Conservation (phyloP, 1,140 invertebrate species). For the Papilio polyxenes region DNA sequence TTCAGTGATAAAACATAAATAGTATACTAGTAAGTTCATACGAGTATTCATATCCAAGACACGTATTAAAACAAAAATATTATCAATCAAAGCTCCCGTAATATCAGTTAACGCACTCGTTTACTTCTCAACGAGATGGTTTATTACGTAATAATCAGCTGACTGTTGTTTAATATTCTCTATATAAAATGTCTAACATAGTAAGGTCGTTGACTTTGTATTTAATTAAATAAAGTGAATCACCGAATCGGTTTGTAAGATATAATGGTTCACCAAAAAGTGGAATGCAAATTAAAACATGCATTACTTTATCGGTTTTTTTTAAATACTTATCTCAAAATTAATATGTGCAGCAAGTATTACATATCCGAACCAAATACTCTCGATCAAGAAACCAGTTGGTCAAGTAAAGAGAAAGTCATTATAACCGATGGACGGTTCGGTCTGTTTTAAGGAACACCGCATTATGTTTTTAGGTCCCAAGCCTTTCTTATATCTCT, state of each 20-base stretch:
- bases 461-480: neutral
- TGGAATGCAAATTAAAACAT: neutral
- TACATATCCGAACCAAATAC: neutral
- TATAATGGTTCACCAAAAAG: neutral
- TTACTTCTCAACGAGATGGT: neutral
- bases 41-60: neutral
- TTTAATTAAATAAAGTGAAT: neutral
- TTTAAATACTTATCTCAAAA: too few species aligned
- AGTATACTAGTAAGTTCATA: neutral
- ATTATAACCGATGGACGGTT: neutral
- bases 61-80: neutral
- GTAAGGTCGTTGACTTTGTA: neutral
- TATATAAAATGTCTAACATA: slow-evolving; percentile 3
- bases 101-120: slow-evolving; percentile 4
- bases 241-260: neutral
- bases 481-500: neutral
- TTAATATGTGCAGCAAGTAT: too few species aligned
- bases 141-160: slow-evolving; percentile 11
- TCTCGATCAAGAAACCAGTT: neutral
- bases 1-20: neutral
- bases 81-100: neutral
- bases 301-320: too few species aligned
- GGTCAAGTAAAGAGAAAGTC: neutral
- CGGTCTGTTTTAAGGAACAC: neutral
- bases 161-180: neutral